Evolutionary conservation across 2,888 invertebrate species (phyloP).

Genomic region (Sinopyrophorus schimmeli): DNA sequence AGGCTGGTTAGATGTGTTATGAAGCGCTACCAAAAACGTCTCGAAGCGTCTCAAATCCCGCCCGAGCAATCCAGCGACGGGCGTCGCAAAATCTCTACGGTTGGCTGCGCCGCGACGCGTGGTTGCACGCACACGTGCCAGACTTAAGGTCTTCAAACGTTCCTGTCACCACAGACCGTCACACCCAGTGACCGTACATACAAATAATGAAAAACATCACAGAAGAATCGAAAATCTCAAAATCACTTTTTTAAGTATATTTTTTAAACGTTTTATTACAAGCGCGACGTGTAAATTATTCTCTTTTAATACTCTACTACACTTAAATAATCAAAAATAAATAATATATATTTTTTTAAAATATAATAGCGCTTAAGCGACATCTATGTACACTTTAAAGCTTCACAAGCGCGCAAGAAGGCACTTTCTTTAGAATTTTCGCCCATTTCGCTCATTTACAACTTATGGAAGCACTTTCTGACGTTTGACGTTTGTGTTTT

Average conservation of each 20-base stretch:
- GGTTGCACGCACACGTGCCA: constrained; percentile 36
- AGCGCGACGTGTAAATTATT: no score
- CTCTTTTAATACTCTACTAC: constrained; percentile 3
- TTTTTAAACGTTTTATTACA: neutral
- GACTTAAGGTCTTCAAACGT: constrained; percentile 36
- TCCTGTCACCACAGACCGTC: constrained; percentile 41
- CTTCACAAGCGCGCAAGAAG: constrained; percentile 25
- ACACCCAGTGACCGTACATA: constrained; percentile 39
- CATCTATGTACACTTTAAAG: constrained; percentile 26
- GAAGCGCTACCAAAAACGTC: neutral
- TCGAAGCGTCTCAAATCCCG: constrained; percentile 11
- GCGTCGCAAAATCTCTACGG: constrained; percentile 29
- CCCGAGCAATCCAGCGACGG: constrained; percentile 23
- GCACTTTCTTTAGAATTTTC: no score
- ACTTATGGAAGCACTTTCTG: no score
- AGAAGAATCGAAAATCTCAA: constrained; percentile 12
- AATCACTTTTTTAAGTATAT: neutral
- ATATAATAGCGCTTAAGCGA: constrained; percentile 22
- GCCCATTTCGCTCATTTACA: no score
- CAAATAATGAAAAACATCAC: constrained; percentile 33
- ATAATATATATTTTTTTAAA: constrained; percentile 18
- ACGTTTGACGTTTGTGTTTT: no score
- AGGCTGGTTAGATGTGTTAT: neutral
- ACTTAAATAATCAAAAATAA: constrained; percentile 18
- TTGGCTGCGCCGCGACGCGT: constrained; percentile 32